Conservation (phyloP, 2,888 invertebrate species). For the Mimas tiliae region DNA sequence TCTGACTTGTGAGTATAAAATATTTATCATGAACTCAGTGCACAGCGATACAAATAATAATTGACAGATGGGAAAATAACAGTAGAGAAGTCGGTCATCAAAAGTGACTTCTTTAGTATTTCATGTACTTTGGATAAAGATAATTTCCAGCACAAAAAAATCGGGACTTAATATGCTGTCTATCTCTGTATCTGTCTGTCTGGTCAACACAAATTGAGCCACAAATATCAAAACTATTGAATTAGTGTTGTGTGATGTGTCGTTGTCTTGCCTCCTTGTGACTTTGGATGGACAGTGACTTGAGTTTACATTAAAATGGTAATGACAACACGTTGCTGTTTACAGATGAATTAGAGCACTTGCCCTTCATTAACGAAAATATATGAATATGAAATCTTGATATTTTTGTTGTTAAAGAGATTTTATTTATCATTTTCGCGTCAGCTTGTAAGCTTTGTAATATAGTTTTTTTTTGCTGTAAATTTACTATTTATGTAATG, state of each 20-base stretch:
- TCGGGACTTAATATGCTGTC: too few relatives aligned
- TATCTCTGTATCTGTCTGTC: too few relatives aligned
- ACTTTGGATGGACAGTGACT: constrained; percentile 3
- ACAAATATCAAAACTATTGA: too few relatives aligned
- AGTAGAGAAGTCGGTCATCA: too few relatives aligned
- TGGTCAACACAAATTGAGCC: too few relatives aligned
- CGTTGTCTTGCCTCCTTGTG: background rate
- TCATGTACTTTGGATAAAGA: too few relatives aligned
- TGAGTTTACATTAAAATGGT: constrained; percentile 4
- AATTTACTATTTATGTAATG: too few relatives aligned
- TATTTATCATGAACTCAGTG: background rate
- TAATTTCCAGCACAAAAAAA: too few relatives aligned
- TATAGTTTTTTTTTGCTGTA: background rate
- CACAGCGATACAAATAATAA: too few relatives aligned
- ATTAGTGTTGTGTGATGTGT: too few relatives aligned
- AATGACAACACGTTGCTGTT: background rate
- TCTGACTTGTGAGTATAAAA: background rate
- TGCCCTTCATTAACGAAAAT: background rate
- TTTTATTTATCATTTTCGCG: background rate
- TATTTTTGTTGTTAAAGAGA: background rate
- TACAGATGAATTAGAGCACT: background rate
- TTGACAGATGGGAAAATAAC: background rate
- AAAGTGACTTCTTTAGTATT: too few relatives aligned
- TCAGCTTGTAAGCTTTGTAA: background rate
- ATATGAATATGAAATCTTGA: background rate